Evolutionary conservation across 2,797 vertebrate species (phyloP), one percentile per base, ranked within the genome.

Genomic region (Octomys mimax): DNA sequence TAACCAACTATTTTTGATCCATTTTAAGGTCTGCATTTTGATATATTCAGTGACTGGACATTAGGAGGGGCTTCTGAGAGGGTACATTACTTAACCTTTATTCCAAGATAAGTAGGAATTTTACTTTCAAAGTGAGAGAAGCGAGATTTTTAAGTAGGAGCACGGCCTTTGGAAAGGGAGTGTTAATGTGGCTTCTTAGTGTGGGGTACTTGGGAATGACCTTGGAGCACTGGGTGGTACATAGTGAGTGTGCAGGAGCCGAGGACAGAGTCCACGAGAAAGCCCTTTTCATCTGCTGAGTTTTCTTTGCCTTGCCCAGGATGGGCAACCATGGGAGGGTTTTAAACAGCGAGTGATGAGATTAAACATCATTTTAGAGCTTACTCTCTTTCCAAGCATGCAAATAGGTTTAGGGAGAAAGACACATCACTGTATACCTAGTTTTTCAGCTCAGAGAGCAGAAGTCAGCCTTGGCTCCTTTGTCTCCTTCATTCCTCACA

Each of bases 351-450:
- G 80, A 49, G 16, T 68, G 87, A 28, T 42, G 24, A 31, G 66
- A 49, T 91, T 93, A 83, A 42, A 49, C 39, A 73, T 88, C 49
- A 73, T 90, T 87, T 92, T 79, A 62, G 62, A 85, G 31, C 78
- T 91, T 24, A 68, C n/a, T 93, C 42, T 89, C 14, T 68, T 75
- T 68, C 31, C 66, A 83, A 57, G 62, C 33, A 49, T 89, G 33
- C 86, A 92, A 70, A 91, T 42, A 82, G 57, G 6, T 82, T 79
- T 82, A 92, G 84, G 3, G 33, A 7, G 46, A 86, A 68, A 22
- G n/a, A 33, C 36, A 26, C 54, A 31, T 39, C 9, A 52, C n/a
- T 82, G 66, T 19, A 19, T 18, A 3, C 31, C 62, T 0, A 22
- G 57, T 73, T 71, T 9, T 31, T 85, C 42, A 31, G 28, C 11